Evolutionary conservation across 2,113 vertebrate species (phyloP).

Genomic region (Gymnocephalus cernua): DNA sequence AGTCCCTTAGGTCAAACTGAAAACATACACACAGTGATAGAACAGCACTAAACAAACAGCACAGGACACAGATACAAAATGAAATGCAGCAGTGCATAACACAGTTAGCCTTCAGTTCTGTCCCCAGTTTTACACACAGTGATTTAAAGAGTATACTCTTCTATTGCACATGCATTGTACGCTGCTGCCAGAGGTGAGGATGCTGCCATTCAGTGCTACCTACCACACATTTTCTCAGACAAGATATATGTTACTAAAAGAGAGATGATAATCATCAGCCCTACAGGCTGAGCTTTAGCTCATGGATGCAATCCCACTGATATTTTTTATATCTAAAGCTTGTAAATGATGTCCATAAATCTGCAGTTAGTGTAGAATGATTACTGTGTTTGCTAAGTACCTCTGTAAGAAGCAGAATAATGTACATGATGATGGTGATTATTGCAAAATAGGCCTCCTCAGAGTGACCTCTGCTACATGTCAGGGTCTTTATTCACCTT

Average conservation of each 20-base stretch:
- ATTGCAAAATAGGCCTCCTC: conserved; percentile 34
- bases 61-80: background rate
- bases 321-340: conserved; percentile 16
- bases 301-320: background rate
- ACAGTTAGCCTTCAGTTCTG: background rate
- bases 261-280: background rate
- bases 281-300: background rate
- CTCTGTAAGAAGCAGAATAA: conserved; percentile 18
- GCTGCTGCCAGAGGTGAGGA: background rate
- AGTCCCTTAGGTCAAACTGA: background rate
- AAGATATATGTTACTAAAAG: background rate
- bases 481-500: conserved; percentile 25
- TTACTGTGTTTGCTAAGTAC: conserved; percentile 3
- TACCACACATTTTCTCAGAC: background rate
- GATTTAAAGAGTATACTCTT: background rate
- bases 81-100: background rate
- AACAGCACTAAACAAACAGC: background rate
- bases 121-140: background rate
- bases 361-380: conserved; percentile 5
- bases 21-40: background rate
- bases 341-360: conserved; percentile 18
- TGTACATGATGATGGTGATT: conserved; percentile 1
- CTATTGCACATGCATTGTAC: background rate
- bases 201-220: background rate
- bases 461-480: conserved; percentile 38